These are phyloP conservation scores for Budorcas taxicolor DNA, from an alignment of 2,113 vertebrate genomes.

Conservation along the genomic window DNA sequence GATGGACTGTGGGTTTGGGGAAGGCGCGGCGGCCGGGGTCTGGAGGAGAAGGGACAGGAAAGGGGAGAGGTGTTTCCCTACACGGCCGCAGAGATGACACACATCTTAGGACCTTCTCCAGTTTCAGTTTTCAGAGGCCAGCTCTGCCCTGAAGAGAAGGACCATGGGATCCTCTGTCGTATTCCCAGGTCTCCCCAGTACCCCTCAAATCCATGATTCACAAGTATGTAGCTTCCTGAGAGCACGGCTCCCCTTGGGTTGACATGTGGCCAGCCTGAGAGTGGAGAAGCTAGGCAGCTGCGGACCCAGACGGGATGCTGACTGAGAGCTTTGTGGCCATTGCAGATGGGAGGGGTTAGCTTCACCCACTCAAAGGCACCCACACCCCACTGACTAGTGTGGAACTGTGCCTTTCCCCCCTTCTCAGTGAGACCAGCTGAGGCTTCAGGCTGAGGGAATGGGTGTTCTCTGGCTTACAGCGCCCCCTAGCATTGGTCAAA, in stretches of 20 bases:
- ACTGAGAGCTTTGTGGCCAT: constrained; percentile 17
- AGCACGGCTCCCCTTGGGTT: not conserved
- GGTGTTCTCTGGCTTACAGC: constrained; percentile 74
- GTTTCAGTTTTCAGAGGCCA: not conserved
- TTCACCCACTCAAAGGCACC: constrained; percentile 29
- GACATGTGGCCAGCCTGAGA: not conserved
- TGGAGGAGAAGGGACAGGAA: not conserved
- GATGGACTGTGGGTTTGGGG: constrained; percentile 45
- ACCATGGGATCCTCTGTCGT: not conserved
- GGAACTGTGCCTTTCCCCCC: not conserved
- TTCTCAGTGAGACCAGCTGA: not conserved
- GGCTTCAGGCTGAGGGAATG: not conserved
- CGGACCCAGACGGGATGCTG: not conserved
- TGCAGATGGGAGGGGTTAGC: constrained; percentile 10
- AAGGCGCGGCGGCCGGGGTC: not conserved
- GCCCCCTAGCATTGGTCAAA: constrained; percentile 77
- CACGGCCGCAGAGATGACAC: not conserved
- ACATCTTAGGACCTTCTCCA: not conserved
- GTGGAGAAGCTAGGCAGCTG: constrained; percentile 24
- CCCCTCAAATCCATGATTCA: constrained; percentile 42
- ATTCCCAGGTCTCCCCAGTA: not conserved
- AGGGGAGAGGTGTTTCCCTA: not conserved
- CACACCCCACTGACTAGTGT: not conserved
- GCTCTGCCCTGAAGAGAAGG: not conserved
- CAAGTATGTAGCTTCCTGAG: not conserved